Percentiles rank a stretch among this genome's conserved stretches.
phyloP scores from a whole-genome alignment of 2,797 vertebrate genomes.

The Xiphophorus birchmanni region DNA sequence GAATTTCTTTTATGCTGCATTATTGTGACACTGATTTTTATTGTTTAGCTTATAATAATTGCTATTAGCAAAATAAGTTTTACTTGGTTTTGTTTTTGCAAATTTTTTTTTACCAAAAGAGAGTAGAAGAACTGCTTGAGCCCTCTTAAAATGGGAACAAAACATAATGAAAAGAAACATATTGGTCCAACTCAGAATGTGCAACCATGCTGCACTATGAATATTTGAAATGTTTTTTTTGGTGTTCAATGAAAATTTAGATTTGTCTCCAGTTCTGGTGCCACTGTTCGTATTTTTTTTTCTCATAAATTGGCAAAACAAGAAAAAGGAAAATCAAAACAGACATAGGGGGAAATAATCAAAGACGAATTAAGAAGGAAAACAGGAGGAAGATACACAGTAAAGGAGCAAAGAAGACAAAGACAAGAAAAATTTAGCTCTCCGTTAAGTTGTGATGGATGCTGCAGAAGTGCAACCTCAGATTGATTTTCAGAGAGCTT shows the following conservation, averaged over 20 bases:
- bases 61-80: too few relatives aligned
- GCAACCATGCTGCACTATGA: neutral
- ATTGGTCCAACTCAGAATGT: neutral
- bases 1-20: neutral
- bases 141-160: neutral
- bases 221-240: neutral
- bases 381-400: conserved; percentile 13
- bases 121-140: neutral
- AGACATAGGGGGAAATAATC: conserved; percentile 4
- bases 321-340: neutral
- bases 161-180: neutral
- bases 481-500: conserved; percentile 61
- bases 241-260: conserved; percentile 3
- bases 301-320: neutral
- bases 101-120: neutral
- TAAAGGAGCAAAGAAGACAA: conserved; percentile 12
- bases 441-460: conserved; percentile 49
- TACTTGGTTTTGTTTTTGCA: neutral
- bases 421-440: conserved; percentile 37
- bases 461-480: conserved; percentile 42
- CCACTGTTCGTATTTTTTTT: neutral
- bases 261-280: neutral
- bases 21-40: neutral
- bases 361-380: conserved; percentile 25
- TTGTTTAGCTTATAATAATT: neutral